phyloP scores from a whole-genome alignment of 2,113 vertebrate species.

The Tragelaphus scriptus region DNA sequence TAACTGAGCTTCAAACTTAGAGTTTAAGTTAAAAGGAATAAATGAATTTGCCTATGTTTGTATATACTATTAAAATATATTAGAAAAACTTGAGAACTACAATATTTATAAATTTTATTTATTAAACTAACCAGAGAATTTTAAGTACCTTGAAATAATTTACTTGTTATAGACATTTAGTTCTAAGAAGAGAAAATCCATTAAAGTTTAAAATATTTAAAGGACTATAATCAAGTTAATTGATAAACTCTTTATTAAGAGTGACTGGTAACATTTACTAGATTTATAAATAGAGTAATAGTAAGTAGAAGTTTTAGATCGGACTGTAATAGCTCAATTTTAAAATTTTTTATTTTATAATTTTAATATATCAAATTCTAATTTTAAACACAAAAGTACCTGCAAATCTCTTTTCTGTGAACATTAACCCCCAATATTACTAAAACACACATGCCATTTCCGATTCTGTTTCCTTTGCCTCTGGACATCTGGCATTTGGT shows the following conservation, averaged over 20 bases:
- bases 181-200: slow-evolving; percentile 22
- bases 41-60: background rate
- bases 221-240: slow-evolving; percentile 8
- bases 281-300: slow-evolving; percentile 22
- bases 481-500: background rate
- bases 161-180: background rate
- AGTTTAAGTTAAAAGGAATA: background rate
- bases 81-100: background rate
- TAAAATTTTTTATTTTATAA: background rate
- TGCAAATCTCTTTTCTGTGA: background rate
- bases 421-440: background rate
- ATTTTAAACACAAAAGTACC: slow-evolving; percentile 20
- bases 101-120: slow-evolving; percentile 27
- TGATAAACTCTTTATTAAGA: slow-evolving; percentile 19
- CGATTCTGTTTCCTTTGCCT: background rate
- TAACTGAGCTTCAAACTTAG: background rate
- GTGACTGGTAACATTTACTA: background rate
- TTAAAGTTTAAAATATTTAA: slow-evolving; percentile 28
- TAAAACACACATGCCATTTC: background rate
- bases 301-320: background rate
- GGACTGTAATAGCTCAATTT: background rate
- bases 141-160: slow-evolving; percentile 16
- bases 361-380: slow-evolving; percentile 23
- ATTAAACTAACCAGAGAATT: background rate
- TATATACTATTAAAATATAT: background rate